These are phyloP conservation scores for Listronotus bonariensis DNA, from an alignment of 1,140 invertebrate genomes.

Conservation along the genomic window DNA sequence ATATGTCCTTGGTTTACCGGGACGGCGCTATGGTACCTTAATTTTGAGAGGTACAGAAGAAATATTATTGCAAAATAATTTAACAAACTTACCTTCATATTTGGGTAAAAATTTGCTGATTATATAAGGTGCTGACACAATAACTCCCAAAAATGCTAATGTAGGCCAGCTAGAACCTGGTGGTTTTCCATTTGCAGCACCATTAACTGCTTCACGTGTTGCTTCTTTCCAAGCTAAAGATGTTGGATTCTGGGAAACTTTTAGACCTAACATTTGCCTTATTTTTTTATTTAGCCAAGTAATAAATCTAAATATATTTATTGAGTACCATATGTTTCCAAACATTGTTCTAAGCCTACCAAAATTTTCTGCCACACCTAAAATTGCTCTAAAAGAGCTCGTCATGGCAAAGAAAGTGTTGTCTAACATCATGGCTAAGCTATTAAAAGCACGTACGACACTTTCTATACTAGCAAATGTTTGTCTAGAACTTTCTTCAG, in stretches of 20 bases:
- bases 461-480: slow-evolving; percentile 95
- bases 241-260: slow-evolving; percentile 43
- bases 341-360: slow-evolving; percentile 80
- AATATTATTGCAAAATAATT: neutral
- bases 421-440: slow-evolving; percentile 95
- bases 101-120: slow-evolving; percentile 80
- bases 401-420: slow-evolving; percentile 94
- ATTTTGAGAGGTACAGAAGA: too few species aligned
- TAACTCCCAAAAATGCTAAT: slow-evolving; percentile 81
- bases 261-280: slow-evolving; percentile 68
- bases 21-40: too few species aligned
- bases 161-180: slow-evolving; percentile 68
- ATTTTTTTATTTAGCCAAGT: slow-evolving; percentile 81
- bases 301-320: slow-evolving; percentile 78
- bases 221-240: slow-evolving; percentile 64
- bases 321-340: slow-evolving; percentile 80
- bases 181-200: slow-evolving; percentile 54
- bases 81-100: slow-evolving; percentile 47
- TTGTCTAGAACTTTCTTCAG: slow-evolving; percentile 86
- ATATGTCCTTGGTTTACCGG: too few species aligned
- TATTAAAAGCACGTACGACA: slow-evolving; percentile 87
- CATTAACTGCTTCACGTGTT: slow-evolving; percentile 57
- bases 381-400: slow-evolving; percentile 91
- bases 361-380: slow-evolving; percentile 95
- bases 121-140: slow-evolving; percentile 88